phyloP scores from a whole-genome alignment of 2,113 vertebrate genomes.

The Burhinus oedicnemus region DNA sequence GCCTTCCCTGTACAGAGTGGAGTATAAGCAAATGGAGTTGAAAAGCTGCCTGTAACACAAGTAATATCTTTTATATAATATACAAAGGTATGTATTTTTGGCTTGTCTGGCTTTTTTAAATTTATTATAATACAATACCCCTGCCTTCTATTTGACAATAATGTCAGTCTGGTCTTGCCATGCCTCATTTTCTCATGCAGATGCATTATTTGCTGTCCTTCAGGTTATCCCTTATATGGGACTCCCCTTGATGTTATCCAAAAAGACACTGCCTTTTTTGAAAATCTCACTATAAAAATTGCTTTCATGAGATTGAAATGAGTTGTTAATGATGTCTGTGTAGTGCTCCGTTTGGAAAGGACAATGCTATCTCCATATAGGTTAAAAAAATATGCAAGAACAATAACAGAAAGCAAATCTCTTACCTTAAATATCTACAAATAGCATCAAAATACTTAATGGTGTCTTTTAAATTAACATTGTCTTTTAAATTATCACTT shows the following conservation, averaged over 20 bases:
- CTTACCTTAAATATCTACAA: neutral
- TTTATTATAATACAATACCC: neutral
- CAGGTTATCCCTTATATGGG: neutral
- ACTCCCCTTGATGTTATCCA: neutral
- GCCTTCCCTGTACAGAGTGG: neutral
- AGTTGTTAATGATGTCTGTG: neutral
- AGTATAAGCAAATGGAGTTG: neutral
- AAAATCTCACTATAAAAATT: neutral
- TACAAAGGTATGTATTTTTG: neutral
- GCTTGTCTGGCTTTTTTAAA: neutral
- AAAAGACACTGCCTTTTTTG: neutral
- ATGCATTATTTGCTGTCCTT: neutral
- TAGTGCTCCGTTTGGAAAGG: neutral
- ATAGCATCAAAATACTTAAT: neutral
- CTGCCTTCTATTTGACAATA: neutral
- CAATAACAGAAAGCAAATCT: neutral
- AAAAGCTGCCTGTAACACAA: neutral
- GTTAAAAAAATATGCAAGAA: neutral
- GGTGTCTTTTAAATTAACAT: neutral
- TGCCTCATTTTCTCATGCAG: neutral
- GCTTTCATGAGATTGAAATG: neutral
- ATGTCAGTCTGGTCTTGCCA: neutral
- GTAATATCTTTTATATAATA: neutral
- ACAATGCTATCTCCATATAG: neutral
- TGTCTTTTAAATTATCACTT: neutral